Evolutionary conservation across 2,888 invertebrate genomes (phyloP).

Genomic region (Pecten maximus): DNA sequence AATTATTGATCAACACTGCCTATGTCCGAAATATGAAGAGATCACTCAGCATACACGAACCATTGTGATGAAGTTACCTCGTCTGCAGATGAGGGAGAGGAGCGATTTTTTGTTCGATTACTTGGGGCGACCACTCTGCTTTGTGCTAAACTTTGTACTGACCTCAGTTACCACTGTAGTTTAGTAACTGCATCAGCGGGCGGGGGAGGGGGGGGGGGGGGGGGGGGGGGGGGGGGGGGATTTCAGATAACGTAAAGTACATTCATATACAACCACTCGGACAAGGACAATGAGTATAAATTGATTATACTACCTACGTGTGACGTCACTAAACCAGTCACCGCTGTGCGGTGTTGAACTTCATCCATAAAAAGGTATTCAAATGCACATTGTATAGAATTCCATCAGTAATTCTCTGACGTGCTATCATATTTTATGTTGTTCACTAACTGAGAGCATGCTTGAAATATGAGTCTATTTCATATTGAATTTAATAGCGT

Average conservation of each 20-base stretch:
- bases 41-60: too few relatives aligned
- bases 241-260: neutral
- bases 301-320: neutral
- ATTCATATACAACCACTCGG: neutral
- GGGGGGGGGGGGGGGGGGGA: too few relatives aligned
- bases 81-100: too few relatives aligned
- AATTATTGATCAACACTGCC: neutral
- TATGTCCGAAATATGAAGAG: neutral
- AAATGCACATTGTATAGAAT: conserved; percentile 13
- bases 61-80: too few relatives aligned
- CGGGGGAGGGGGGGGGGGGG: too few relatives aligned
- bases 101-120: too few relatives aligned
- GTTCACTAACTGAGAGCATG: neutral
- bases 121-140: too few relatives aligned
- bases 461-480: neutral
- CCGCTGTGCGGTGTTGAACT: neutral
- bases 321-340: neutral
- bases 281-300: neutral
- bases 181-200: too few relatives aligned
- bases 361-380: neutral
- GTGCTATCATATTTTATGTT: neutral
- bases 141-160: neutral
- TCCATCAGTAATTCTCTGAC: neutral
- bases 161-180: too few relatives aligned
- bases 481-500: conserved; percentile 35